Evolutionary conservation across 1,140 invertebrate species (phyloP).

Genomic region (Formica exsecta): DNA sequence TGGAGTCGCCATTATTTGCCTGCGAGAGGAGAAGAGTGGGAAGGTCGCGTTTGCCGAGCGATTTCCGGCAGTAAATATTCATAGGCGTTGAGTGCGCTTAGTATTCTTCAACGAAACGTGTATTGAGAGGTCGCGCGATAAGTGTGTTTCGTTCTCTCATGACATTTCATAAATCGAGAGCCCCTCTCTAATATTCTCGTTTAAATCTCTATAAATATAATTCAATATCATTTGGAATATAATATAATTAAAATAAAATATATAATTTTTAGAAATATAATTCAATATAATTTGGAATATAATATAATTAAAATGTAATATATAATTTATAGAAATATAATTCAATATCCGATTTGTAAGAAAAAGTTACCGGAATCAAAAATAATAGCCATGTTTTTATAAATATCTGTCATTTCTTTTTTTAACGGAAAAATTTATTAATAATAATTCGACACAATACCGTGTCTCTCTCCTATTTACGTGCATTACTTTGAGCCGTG

Average conservation of each 20-base stretch:
- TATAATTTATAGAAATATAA: neutral
- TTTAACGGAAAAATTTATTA: neutral
- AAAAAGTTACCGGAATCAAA: neutral
- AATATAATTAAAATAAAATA: too few species aligned
- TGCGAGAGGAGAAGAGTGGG: slow-evolving; percentile 6
- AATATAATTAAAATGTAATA: too few species aligned
- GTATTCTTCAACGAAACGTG: slow-evolving; percentile 12
- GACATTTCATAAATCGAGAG: neutral
- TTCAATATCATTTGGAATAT: too few species aligned
- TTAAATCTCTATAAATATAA: slow-evolving; percentile 6
- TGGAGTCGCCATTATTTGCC: slow-evolving; percentile 53
- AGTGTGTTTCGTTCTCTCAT: neutral
- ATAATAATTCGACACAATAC: neutral
- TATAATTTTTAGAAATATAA: neutral
- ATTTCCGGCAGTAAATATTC: slow-evolving; percentile 62
- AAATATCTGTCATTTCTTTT: neutral
- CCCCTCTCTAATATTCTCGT: neutral
- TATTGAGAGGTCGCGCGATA: neutral
- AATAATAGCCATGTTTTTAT: neutral
- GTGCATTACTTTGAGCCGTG: slow-evolving; percentile 8
- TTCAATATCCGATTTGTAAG: neutral
- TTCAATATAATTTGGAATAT: too few species aligned
- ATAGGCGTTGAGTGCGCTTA: slow-evolving; percentile 19
- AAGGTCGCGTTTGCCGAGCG: slow-evolving; percentile 56
- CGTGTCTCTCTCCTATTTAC: neutral